Evolutionary conservation across 2,113 vertebrate genomes (phyloP), one percentile per base, ranked within the genome.

Genomic region (Gallinago paraguaiae): DNA sequence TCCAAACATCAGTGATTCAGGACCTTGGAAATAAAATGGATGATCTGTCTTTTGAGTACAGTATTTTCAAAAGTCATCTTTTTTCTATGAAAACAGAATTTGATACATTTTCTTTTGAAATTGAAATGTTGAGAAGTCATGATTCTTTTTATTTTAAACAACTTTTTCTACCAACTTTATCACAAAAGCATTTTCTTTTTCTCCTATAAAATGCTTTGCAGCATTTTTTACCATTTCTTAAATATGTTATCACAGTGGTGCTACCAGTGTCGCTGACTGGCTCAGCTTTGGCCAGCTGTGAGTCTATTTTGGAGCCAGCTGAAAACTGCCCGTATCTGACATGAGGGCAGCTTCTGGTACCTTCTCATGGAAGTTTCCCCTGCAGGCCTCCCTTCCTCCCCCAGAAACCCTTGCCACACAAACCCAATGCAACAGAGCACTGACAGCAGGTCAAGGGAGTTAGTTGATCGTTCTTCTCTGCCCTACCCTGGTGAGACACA

Each of bases 251-350:
- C 37, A 67, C 37, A 51, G 16, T 43, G 13, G 20, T 3, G 3
- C 33, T 59, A 33, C 7, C 27, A 56, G 2, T 3, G 1, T 20
- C 1, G 1, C 9, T 2, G 1, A 37, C 7, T 68, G 35, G 28
- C 18, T 46, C 28, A 46, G 23, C 15, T 39, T 28, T 41, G 56
- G 19, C 24, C 39, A 63, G 19, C 7, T 56, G 13, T 0, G 1
- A 48, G 24, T 25, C n/a, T 8, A 1, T 51, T 75, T 75, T 37
- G 22, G 11, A 51, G 23, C 7, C 8, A 2, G 41, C 10, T n/a
- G 11, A 71, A 71, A 71, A 45, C 15, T 63, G 18, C 3, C 19
- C 84, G 7, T 0, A 2, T 45, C 35, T 2, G 3, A 27, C n/a
- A 54, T 17, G 20, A 11, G 4, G 7, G 25, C 23, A 72, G 22